phyloP scores from a whole-genome alignment of 1,140 invertebrate species.

The Drosophila aff. region DNA sequence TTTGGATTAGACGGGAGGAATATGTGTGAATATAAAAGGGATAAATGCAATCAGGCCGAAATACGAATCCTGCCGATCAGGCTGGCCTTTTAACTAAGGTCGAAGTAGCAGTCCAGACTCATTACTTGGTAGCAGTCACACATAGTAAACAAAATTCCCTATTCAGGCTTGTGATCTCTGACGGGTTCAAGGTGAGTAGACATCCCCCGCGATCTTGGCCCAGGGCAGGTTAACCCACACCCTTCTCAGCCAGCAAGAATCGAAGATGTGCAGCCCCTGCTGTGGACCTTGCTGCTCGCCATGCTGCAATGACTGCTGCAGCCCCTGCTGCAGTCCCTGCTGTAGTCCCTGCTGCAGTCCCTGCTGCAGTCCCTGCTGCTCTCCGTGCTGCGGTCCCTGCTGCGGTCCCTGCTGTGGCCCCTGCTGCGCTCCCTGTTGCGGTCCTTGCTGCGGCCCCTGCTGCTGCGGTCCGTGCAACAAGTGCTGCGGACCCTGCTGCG shows the following conservation, averaged over 20 bases:
- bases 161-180: slow-evolving; percentile 56
- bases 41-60: not conserved
- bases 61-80: not conserved
- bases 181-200: slow-evolving; percentile 58
- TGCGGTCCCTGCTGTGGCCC: slow-evolving; percentile 27
- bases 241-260: slow-evolving; percentile 18
- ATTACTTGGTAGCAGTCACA: slow-evolving; percentile 19
- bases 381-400: slow-evolving; percentile 27
- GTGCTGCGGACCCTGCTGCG: slow-evolving; percentile 22
- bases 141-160: slow-evolving; percentile 41
- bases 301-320: slow-evolving; percentile 34
- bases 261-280: slow-evolving; percentile 66
- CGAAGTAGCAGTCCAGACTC: not conserved
- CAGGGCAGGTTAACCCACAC: not conserved
- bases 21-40: not conserved
- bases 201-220: not conserved
- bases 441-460: slow-evolving; percentile 5
- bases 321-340: slow-evolving; percentile 6
- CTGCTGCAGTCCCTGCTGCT: slow-evolving; percentile 32
- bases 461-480: slow-evolving; percentile 17
- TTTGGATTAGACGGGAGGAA: not conserved
- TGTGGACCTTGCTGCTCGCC: slow-evolving; percentile 14
- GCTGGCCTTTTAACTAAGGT: slow-evolving; percentile 4
- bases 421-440: slow-evolving; percentile 21
- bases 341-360: slow-evolving; percentile 24